A percentile compares a stretch with the other conserved stretches of the same genome.
Conservation (phyloP, 2,797 vertebrate genomes). For the Adrianichthys oophorus region DNA sequence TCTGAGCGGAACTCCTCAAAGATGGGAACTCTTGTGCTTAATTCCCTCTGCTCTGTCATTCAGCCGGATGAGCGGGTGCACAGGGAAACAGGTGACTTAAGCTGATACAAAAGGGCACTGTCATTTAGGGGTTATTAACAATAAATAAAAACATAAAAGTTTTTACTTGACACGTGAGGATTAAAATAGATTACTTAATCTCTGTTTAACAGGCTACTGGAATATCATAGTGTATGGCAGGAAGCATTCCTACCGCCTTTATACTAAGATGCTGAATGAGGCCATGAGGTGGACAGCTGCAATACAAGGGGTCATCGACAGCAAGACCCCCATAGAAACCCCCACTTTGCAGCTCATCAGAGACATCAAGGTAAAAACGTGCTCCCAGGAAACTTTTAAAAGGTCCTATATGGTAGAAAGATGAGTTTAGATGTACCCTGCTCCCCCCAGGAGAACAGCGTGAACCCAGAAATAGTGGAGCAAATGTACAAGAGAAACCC, state of each 20-base stretch:
- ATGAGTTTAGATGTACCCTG: neutral
- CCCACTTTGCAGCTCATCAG: constrained; percentile 92
- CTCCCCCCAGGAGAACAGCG: constrained; percentile 84
- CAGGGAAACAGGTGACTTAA: constrained; percentile 83
- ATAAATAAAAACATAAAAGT: constrained; percentile 29
- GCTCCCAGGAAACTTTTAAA: neutral
- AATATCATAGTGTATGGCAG: constrained; percentile 89
- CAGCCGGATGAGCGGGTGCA: constrained; percentile 89
- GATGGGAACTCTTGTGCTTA: constrained; percentile 91
- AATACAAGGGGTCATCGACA: constrained; percentile 90
- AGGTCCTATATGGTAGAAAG: no score
- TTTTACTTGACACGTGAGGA: neutral
- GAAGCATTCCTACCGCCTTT: constrained; percentile 90
- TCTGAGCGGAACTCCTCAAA: constrained; percentile 87
- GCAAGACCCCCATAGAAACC: constrained; percentile 90
- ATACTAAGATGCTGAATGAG: constrained; percentile 89
- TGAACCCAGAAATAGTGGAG: constrained; percentile 88
- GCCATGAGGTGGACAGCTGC: constrained; percentile 91
- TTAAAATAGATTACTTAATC: neutral
- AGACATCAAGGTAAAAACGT: constrained; percentile 86
- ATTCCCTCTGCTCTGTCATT: constrained; percentile 89
- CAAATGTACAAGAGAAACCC: constrained; percentile 92
- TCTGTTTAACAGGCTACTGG: constrained; percentile 83
- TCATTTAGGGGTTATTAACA: neutral
- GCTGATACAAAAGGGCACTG: constrained; percentile 19